Conservation (phyloP, 2,113 vertebrate genomes). For the Pseudorectes ferrugineus region DNA sequence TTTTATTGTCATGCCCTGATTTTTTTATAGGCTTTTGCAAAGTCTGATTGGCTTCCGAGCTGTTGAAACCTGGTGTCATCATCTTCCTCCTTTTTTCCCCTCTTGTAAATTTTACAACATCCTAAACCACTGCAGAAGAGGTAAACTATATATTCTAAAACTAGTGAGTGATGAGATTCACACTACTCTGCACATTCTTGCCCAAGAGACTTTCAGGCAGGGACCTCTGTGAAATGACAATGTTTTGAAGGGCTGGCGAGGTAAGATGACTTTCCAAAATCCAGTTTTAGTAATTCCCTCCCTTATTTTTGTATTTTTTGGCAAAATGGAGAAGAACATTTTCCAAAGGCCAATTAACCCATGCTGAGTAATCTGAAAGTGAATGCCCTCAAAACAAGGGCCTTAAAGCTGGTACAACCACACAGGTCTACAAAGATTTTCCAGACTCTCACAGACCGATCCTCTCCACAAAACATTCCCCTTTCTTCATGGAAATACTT, state of each 20-base stretch:
- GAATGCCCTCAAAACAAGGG: not conserved
- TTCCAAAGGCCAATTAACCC: not conserved
- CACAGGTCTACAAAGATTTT: not conserved
- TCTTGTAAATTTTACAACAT: conserved; percentile 54
- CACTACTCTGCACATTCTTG: not conserved
- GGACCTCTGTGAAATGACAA: not conserved
- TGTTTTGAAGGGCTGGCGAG: not conserved
- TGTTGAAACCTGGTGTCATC: conserved; percentile 46
- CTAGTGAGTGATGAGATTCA: not conserved
- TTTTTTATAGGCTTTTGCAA: conserved; percentile 57
- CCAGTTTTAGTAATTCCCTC: not conserved
- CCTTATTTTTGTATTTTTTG: not conserved
- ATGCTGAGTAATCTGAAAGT: not conserved
- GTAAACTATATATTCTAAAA: conserved; percentile 7
- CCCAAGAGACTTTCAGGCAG: not conserved
- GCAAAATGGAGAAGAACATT: not conserved
- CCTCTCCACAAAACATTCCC: not conserved
- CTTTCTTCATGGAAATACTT: not conserved
- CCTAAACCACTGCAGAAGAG: conserved; percentile 51
- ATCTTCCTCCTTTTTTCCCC: not conserved
- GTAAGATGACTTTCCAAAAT: not conserved
- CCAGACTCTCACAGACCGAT: not conserved
- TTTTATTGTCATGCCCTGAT: conserved; percentile 43
- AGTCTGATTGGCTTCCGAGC: conserved; percentile 57
- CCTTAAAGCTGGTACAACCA: not conserved